Percentiles rank a stretch among this genome's conserved stretches.
These are phyloP conservation scores for Ferrisia virgata DNA, from an alignment of 2,888 invertebrate genomes.

Conservation along the genomic window DNA sequence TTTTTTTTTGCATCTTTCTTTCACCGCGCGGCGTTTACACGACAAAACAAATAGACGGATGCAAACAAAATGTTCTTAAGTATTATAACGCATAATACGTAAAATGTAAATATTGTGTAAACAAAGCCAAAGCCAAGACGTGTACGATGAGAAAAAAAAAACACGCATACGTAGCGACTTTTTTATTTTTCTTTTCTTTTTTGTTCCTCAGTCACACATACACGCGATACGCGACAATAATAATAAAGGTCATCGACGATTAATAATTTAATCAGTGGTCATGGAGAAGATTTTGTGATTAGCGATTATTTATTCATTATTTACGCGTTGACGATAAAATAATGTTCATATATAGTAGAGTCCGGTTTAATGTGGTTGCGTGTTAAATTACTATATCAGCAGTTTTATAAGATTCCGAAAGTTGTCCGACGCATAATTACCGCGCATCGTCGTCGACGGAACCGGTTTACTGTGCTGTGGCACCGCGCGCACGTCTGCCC, in stretches of 20 bases:
- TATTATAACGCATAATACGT: too few relatives aligned
- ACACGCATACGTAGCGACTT: neutral
- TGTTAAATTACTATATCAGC: conserved; percentile 9
- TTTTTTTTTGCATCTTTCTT: neutral
- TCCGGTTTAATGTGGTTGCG: neutral
- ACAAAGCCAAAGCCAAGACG: neutral
- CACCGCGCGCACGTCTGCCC: too few relatives aligned
- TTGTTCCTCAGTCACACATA: too few relatives aligned
- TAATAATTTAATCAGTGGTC: neutral
- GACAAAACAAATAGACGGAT: neutral
- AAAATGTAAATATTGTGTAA: too few relatives aligned
- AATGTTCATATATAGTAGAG: too few relatives aligned
- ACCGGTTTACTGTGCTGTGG: neutral
- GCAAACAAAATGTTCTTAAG: neutral
- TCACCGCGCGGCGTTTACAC: neutral
- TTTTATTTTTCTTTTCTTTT: too few relatives aligned
- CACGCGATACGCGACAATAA: neutral
- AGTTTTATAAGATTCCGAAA: neutral
- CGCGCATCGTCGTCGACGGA: neutral
- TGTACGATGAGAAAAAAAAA: neutral
- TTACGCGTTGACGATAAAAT: neutral
- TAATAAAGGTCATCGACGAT: neutral
- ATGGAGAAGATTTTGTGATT: neutral
- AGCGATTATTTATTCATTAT: neutral
- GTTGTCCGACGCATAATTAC: conserved; percentile 8